These are phyloP conservation scores for Orchestia grillus DNA, from an alignment of 1,140 invertebrate genomes.

Conservation along the genomic window DNA sequence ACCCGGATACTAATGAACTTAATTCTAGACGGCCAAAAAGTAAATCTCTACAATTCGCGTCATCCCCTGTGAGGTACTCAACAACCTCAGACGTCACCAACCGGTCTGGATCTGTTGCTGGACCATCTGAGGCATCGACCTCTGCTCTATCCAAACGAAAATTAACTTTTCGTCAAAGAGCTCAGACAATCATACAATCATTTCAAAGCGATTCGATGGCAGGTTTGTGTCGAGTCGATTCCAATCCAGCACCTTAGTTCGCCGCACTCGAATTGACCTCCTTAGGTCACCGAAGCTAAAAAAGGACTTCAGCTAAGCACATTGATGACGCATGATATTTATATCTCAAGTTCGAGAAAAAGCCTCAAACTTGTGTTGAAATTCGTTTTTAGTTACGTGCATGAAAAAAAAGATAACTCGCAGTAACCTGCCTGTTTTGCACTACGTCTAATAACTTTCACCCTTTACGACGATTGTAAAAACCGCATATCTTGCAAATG, in stretches of 20 bases:
- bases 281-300: not conserved
- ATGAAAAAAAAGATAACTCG: not conserved
- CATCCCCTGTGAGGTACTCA: not conserved
- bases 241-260: not conserved
- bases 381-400: not conserved
- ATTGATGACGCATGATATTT: not conserved
- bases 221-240: slow-evolving; percentile 23
- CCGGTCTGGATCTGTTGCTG: not conserved
- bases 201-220: not conserved
- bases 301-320: not conserved
- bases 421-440: not conserved
- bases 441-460: no score
- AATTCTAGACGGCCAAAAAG: not conserved
- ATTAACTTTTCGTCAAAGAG: not conserved
- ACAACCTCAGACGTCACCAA: not conserved
- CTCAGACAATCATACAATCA: slow-evolving; percentile 29
- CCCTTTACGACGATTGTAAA: no score
- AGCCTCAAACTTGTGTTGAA: not conserved
- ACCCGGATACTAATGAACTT: not conserved
- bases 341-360: not conserved
- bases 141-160: not conserved
- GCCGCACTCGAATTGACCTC: not conserved
- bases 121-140: not conserved
- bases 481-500: not conserved
- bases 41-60: slow-evolving; percentile 26